Conservation (phyloP, 2,797 vertebrate species). For the Loriculus beryllinus region DNA sequence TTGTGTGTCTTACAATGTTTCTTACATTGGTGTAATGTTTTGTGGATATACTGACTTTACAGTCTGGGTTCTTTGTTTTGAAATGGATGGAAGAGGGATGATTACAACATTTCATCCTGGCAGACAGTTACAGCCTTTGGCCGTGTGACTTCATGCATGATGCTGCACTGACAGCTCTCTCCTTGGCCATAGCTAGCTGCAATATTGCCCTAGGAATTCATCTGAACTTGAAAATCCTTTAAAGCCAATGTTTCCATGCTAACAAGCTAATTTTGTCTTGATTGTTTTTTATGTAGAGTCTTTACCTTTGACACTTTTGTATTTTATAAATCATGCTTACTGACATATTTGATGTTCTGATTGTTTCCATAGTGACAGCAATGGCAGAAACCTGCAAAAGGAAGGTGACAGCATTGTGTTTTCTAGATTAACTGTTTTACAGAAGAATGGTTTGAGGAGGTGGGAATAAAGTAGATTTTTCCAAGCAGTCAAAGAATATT, state of each 20-base stretch:
- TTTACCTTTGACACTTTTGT: background rate
- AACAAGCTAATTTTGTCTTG: conserved; percentile 25
- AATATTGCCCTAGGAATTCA: background rate
- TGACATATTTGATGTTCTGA: conserved; percentile 30
- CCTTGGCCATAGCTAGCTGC: background rate
- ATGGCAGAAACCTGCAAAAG: conserved; percentile 31
- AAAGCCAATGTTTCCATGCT: background rate
- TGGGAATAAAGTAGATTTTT: background rate
- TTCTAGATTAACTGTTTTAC: conserved; percentile 34
- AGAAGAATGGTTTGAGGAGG: background rate
- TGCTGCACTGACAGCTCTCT: background rate
- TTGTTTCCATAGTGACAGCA: conserved; percentile 63
- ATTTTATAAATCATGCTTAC: conserved; percentile 28
- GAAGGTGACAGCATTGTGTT: conserved; percentile 28
- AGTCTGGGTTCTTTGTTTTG: background rate
- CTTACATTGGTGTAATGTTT: background rate
- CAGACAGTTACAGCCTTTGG: background rate
- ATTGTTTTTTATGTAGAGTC: background rate
- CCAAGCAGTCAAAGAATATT: background rate
- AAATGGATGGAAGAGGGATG: background rate
- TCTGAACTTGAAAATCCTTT: background rate
- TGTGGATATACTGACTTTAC: background rate
- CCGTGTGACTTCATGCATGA: background rate
- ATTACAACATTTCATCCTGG: background rate
- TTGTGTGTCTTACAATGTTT: background rate